These are phyloP conservation scores for Hydropsyche betteni DNA, from an alignment of 2,888 invertebrate genomes.

Conservation along the genomic window DNA sequence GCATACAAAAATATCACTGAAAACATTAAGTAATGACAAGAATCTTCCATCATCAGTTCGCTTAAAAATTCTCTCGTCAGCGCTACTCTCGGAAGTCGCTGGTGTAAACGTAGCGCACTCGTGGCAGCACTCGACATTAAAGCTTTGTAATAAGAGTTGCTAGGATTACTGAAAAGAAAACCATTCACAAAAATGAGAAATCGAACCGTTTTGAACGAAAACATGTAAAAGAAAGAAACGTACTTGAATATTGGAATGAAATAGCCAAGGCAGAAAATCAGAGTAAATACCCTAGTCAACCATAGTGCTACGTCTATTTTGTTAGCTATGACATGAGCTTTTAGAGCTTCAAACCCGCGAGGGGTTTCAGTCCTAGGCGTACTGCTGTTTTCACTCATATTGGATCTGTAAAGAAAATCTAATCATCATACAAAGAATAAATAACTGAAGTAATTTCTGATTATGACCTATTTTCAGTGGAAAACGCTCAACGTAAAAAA, in stretches of 20 bases:
- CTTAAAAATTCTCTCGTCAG: conserved; percentile 85
- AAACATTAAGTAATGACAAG: conserved; percentile 96
- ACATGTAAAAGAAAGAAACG: conserved; percentile 56
- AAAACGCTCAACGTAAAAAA: too few species aligned
- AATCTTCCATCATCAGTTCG: conserved; percentile 85
- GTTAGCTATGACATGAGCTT: conserved; percentile 78
- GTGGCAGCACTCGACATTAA: conserved; percentile 93
- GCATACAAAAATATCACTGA: conserved; percentile 94
- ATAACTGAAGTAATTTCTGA: neutral
- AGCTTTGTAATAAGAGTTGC: conserved; percentile 89
- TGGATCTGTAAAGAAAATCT: neutral
- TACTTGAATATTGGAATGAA: conserved; percentile 90
- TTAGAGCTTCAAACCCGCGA: conserved; percentile 73
- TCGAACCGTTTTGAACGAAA: too few species aligned
- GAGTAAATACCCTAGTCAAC: conserved; percentile 84
- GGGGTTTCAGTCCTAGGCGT: neutral
- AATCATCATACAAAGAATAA: neutral
- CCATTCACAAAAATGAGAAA: neutral
- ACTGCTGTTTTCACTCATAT: conserved; percentile 1
- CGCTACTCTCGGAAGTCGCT: conserved; percentile 85
- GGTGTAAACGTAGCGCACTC: conserved; percentile 93
- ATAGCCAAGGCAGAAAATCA: conserved; percentile 85
- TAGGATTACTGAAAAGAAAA: conserved; percentile 69
- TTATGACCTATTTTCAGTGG: too few species aligned
- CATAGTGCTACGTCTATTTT: conserved; percentile 90